Percentiles rank a stretch among this genome's conserved stretches.
Evolutionary conservation across 2,797 vertebrate genomes (phyloP).

Genomic region (Lutjanus campechanus): DNA sequence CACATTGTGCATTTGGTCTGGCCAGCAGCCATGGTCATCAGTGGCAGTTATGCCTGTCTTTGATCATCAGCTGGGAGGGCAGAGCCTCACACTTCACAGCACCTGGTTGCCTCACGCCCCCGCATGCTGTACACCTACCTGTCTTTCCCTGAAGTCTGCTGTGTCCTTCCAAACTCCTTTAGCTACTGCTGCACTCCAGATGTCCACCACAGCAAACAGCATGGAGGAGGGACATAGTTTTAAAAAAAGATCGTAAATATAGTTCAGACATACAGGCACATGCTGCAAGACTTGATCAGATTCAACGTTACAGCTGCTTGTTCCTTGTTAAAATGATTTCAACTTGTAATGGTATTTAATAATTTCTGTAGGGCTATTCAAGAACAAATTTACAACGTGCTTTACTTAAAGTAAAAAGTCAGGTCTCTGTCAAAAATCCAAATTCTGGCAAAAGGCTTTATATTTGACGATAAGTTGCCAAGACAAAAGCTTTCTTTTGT

Average conservation of each 20-base stretch:
- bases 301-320: background rate
- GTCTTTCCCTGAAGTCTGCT: conserved; percentile 58
- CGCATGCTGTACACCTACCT: conserved; percentile 44
- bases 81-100: conserved; percentile 79
- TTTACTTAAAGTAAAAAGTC: too few species aligned
- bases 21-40: conserved; percentile 76
- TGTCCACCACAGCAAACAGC: conserved; percentile 46
- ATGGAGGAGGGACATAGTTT: background rate
- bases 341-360: background rate
- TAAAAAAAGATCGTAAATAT: conserved; percentile 1
- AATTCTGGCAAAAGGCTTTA: too few species aligned
- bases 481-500: too few species aligned
- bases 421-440: too few species aligned
- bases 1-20: conserved; percentile 61
- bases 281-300: conserved; percentile 14
- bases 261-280: background rate
- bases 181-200: conserved; percentile 57
- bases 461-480: too few species aligned
- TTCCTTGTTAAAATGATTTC: conserved; percentile 9
- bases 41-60: conserved; percentile 74
- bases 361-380: too few species aligned
- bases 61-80: conserved; percentile 83
- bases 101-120: conserved; percentile 72
- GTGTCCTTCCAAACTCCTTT: conserved; percentile 75
- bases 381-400: too few species aligned